Percentiles rank a stretch among this genome's conserved stretches.
phyloP scores from a whole-genome alignment of 2,113 vertebrate species.

The Ciconia stormi region DNA sequence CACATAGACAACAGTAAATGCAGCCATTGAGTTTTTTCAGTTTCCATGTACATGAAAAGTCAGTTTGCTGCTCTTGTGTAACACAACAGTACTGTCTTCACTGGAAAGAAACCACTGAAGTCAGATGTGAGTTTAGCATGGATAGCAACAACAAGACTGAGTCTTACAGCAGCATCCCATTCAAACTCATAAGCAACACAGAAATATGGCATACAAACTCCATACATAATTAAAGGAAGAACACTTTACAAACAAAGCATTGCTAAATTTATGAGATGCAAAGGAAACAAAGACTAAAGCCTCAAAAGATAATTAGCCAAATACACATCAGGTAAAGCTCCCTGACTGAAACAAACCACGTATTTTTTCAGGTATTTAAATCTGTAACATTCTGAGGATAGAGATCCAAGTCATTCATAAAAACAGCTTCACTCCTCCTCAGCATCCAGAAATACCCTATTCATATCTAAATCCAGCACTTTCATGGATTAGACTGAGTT shows the following conservation, averaged over 20 bases:
- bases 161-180: not conserved
- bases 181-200: not conserved
- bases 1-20: not conserved
- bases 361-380: not conserved
- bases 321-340: not conserved
- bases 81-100: not conserved
- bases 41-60: not conserved
- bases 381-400: not conserved
- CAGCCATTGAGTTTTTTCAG: not conserved
- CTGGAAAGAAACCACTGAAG: not conserved
- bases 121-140: not conserved
- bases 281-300: not conserved
- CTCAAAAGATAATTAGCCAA: not conserved
- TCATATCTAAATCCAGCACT: not conserved
- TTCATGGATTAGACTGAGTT: not conserved
- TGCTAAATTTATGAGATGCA: not conserved
- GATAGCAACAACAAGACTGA: not conserved
- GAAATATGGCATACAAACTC: not conserved
- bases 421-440: not conserved
- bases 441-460: not conserved
- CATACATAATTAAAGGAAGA: not conserved
- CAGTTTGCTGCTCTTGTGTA: not conserved
- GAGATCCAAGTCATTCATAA: not conserved
- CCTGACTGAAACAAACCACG: rapidly evolving
- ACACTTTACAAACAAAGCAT: not conserved